Evolutionary conservation across 2,888 invertebrate genomes (phyloP), one percentile per base, ranked within the genome.

Genomic region (Parochlus steinenii): DNA sequence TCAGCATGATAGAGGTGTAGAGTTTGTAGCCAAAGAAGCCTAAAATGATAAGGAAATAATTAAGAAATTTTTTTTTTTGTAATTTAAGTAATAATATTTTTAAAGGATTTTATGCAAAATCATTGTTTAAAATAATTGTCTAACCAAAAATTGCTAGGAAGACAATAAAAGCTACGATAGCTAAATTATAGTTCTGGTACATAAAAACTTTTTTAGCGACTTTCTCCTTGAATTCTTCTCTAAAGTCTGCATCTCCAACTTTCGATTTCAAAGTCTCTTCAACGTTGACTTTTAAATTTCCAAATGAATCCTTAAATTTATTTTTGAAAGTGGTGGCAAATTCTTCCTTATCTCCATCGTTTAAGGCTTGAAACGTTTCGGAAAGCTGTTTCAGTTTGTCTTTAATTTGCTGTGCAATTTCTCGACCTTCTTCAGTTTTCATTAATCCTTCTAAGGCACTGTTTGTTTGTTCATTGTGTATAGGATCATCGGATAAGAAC

Each of bases 21-120:
- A 89, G 63, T 56, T 82, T 85, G 63, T 81, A 85, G 41, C 80
- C 78, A 59, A 87, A 82, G 62, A 86, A 81, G 40, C 74, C 87
- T 87, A 70, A 6, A 74, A 75, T 39, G 42, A 48, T 49, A 33
- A 32, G 33, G 41, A 32, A 31, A 33, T 31, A 33, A 25, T 24
- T 19, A 39, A 32, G 41, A 23, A 27, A 12, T 28, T 33, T 23
- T 30, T 24, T 29, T 12, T 39, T 33, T 18, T 24, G 7, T 18
- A 23, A 23, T 22, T 5, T 11, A 31, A 22, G 11, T 15, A 31
- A n/a, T 15, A 33, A 26, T 20, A 20, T 29, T 10, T 14, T 33
- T 22, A 32, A 28, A 24, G 31, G n/a, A 14, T 26, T 12, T 10
- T 10, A 8, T 22, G 31, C 29, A 29, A 17, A 22, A 32, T 12